These are phyloP conservation scores for Pelvicachromis taeniatus DNA, from an alignment of 2,113 vertebrate genomes.

Conservation along the genomic window DNA sequence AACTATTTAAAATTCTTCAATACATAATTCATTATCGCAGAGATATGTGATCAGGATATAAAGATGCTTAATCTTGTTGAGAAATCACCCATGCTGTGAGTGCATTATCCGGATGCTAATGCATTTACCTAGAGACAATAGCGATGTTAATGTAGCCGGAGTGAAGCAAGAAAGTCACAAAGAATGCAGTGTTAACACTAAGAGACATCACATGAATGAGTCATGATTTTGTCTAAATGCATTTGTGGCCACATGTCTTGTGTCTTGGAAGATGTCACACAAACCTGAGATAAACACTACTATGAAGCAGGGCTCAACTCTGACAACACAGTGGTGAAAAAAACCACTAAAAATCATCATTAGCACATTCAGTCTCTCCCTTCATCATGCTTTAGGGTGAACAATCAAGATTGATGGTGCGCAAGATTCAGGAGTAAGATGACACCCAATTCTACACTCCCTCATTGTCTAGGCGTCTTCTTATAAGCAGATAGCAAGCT, in stretches of 20 bases:
- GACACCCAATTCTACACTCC: constrained; percentile 25
- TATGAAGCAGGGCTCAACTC: background rate
- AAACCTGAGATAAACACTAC: constrained; percentile 8
- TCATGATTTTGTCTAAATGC: background rate
- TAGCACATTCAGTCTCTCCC: constrained; percentile 10
- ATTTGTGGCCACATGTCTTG: background rate
- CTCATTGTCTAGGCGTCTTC: constrained; percentile 30
- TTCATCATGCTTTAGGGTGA: constrained; percentile 12
- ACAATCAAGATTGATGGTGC: constrained; percentile 68
- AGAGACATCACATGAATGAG: background rate
- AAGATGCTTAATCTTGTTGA: background rate
- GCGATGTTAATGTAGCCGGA: background rate
- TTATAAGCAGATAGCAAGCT: constrained; percentile 29
- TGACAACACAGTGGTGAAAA: background rate
- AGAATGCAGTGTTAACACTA: background rate
- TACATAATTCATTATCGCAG: background rate
- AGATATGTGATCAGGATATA: background rate
- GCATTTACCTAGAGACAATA: background rate
- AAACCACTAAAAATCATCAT: background rate
- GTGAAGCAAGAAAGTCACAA: background rate
- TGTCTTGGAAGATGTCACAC: background rate
- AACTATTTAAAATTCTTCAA: background rate
- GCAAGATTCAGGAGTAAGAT: constrained; percentile 28
- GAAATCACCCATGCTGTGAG: constrained; percentile 12
- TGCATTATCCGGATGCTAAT: background rate